Evolutionary conservation across 2,797 vertebrate genomes (phyloP), one percentile per base, ranked within the genome.

Genomic region (Brachymystax lenok): DNA sequence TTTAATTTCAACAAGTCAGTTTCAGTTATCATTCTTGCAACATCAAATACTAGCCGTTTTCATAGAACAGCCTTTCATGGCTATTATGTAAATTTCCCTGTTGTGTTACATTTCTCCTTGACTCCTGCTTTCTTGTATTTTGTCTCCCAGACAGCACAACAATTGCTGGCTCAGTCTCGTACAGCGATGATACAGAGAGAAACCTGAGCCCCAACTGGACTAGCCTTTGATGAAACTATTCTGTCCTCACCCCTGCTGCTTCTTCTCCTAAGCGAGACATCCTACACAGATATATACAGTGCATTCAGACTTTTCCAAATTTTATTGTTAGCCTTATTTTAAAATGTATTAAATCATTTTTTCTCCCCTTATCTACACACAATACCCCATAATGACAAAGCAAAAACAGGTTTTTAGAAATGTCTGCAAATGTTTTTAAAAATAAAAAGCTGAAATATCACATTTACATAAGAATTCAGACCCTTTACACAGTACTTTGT

Each of bases 171-270:
- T 59, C 71, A 17, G 21, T 77, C 69, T 33, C 59, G 66, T 10
- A 46, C 59, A 63, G 40, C 24, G 19, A 50, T 28, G 72, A 67
- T 27, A n/a, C 33, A 69, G 17, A 46, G 28, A 61, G 77, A 74
- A 79, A 79, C 67, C 66, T 54, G 66, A 79, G 21, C 77, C 73
- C 56, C 19, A 24, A 13, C 67, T 74, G 73, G 56, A 56, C 74
- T 61, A 64, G 73, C 21, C 69, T 74, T 64, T 69, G 74, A 63
- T 61, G 21, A 78, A 78, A 8, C 4, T 5, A 16, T 30, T 68
- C 28, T 24, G 50, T 27, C 40, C 70, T 72, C 51, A 46, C 68
- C 8, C 61, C 61, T 64, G 61, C 67, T 8, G 19, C 28, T 2
- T 10, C n/a, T n/a, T 52, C 28, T 51, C 3, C 14, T 54, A 56